These are phyloP conservation scores for Turritopsis dohrnii DNA, from an alignment of 30 jellyfish, hydroid and myxozoan species.

Conservation along the genomic window DNA sequence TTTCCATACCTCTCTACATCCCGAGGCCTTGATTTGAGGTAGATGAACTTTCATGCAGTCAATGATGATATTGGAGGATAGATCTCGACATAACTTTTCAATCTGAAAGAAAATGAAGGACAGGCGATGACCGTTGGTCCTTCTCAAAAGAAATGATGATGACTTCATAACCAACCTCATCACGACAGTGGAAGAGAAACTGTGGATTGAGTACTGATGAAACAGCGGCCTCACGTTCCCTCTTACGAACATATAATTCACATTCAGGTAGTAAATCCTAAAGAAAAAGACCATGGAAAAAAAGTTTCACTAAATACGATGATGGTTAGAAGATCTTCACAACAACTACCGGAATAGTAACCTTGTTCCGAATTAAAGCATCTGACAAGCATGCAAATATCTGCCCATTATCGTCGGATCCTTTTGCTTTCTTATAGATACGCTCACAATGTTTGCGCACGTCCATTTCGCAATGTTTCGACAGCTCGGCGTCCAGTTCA, in stretches of 20 bases:
- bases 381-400: conserved; percentile 38
- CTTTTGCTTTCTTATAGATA: conserved; percentile 15
- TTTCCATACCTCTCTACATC: conserved; percentile 48
- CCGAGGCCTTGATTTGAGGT: conserved; percentile 31
- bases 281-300: background rate
- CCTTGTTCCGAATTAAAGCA: conserved; percentile 21
- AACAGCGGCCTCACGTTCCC: conserved; percentile 87
- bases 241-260: conserved; percentile 48
- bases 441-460: conserved; percentile 46
- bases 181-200: conserved; percentile 53
- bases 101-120: no score
- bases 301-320: background rate
- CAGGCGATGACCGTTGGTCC: no score
- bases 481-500: conserved; percentile 76
- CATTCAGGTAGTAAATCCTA: conserved; percentile 53
- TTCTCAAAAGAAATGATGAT: no score
- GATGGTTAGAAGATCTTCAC: background rate
- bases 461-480: conserved; percentile 62
- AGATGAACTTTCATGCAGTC: conserved; percentile 81
- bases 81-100: conserved; percentile 40
- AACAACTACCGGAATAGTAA: background rate
- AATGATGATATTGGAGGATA: conserved; percentile 53
- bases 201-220: conserved; percentile 69
- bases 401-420: conserved; percentile 20
- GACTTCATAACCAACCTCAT: conserved; percentile 66